These are phyloP conservation scores for Plutomurus gul DNA, from an alignment of 1,140 invertebrate genomes.

Conservation along the genomic window DNA sequence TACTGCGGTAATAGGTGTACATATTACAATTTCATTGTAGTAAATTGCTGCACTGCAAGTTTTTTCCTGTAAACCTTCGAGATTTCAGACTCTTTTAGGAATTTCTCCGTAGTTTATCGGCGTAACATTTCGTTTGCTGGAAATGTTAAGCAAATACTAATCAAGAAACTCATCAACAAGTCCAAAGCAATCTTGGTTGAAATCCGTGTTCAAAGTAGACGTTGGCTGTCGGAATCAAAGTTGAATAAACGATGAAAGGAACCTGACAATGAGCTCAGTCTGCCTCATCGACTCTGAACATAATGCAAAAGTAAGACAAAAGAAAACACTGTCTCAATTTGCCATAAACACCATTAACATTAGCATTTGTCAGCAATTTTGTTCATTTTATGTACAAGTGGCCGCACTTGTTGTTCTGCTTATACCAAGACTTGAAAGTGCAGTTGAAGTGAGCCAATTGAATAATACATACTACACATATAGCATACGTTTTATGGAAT, in stretches of 20 bases:
- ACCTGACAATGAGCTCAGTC: not conserved
- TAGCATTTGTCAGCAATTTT: conserved; percentile 21
- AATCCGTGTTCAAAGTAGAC: not conserved
- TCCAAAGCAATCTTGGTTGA: conserved; percentile 18
- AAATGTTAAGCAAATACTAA: not conserved
- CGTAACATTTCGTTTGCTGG: not conserved
- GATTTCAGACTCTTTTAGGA: not conserved
- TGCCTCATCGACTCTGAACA: not conserved
- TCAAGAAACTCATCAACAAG: conserved; percentile 24
- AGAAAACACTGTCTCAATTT: conserved; percentile 11
- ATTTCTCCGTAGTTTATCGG: not conserved
- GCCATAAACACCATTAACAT: conserved; percentile 24
- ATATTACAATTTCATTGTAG: conserved; percentile 4
- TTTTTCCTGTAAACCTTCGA: not conserved
- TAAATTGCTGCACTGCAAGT: not conserved
- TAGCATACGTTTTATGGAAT: conserved; percentile 9
- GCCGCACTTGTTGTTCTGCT: not conserved
- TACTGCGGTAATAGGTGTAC: not conserved
- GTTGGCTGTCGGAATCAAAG: not conserved
- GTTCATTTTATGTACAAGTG: not conserved
- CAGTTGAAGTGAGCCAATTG: conserved; percentile 21
- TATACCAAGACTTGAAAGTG: not conserved
- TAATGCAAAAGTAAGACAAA: not conserved
- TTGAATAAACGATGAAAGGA: not conserved
- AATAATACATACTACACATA: no score